Base-by-base conservation (phyloP, 2,888 invertebrate species). In the Dynastes hyllus region DNA sequence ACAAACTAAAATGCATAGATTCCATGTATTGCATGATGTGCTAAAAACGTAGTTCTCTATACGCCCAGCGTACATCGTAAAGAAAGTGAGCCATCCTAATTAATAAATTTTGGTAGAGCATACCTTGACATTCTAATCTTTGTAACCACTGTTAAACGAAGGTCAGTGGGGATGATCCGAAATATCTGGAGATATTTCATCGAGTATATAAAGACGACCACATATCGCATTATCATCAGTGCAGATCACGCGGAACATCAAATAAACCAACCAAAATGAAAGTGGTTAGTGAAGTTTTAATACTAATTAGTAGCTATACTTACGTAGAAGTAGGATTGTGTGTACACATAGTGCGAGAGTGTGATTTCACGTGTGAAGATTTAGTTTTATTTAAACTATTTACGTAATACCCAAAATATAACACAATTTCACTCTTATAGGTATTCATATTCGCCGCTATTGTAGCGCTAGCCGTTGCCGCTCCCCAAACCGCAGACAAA, bases 401-500 rank as follows among this genome's bases (percentile, higher is more conserved):
- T 58, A 55, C 55, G 37, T 71, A 50, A 40, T 32, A 22, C n/a
- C 32, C n/a, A 71, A 37, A 37, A n/a, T n/a, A 13, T 37, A 16
- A 67, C n/a, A n/a, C 37, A 32, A 5, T 37, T 71, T 58, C 16
- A 45, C 69, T 70, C 37, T 66, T 83, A 2, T 79, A 85, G 85
- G 80, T 84, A 77, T 69, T 85, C 79, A 83, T 82, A 75, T 80
- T 86, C 40, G 83, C 82, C 79, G 85, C 85, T 76, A 77, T 87
- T 40, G 78, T 85, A 69, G 86, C 85, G 22, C 78, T 83, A 27
- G 86, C 86, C 58, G 50, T 85, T 27, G 87, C 84, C 22, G 85
- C 85, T 13, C 87, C 85, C 79, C 83, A 86, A 85, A 80, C 81
- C 82, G 65, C 81, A 67, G 83, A 83, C 66, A 88, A 91, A 85